Evolutionary conservation across 2,888 invertebrate genomes (phyloP), one percentile per base, ranked within the genome.

Genomic region (Ceriagrion tenellum): DNA sequence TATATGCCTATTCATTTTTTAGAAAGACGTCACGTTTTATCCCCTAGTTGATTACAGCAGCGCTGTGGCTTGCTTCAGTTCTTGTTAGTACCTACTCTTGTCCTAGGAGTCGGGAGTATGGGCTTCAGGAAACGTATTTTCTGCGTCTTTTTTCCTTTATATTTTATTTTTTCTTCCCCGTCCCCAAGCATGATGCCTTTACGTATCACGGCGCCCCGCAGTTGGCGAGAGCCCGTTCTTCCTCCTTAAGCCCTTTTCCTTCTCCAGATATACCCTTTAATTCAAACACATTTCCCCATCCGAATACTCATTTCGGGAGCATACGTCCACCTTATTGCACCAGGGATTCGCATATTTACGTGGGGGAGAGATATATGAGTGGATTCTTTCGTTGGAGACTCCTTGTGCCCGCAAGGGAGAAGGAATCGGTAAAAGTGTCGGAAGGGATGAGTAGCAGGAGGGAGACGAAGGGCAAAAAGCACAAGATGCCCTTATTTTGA

Each of bases 321-420:
- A n/a, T 69, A n/a, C n/a, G 69, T 69, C 69, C 69, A 20, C 69
- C n/a, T 69, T 69, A 69, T 69, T 69, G n/a, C 69, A 69, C 69
- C 69, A 0, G n/a, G 69, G 69, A 69, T 69, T n/a, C 69, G n/a
- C 69, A 69, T 69, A 69, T 69, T 69, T 69, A 69, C 69, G 69
- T 23, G 23, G 69, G 69, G n/a, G n/a, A 69, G 23, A 63, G 16
- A 13, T 8, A 59, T 59, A 20, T 26, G 69, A 69, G 69, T 8
- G n/a, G n/a, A 69, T 69, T 69, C 69, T 69, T 69, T 69, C n/a
- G 47, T n/a, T n/a, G 69, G 12, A n/a, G 69, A 26, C 10, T 26
- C 69, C 23, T 69, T n/a, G 0, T 47, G 8, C 47, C 47, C 47
- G 18, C 18, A 4, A 26, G n/a, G 26, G 12, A 59, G 59, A 20